Percentiles rank a stretch among this genome's conserved stretches.
These are phyloP conservation scores for Cryptosula pallasiana DNA, from an alignment of 2,888 invertebrate species.

Conservation along the genomic window DNA sequence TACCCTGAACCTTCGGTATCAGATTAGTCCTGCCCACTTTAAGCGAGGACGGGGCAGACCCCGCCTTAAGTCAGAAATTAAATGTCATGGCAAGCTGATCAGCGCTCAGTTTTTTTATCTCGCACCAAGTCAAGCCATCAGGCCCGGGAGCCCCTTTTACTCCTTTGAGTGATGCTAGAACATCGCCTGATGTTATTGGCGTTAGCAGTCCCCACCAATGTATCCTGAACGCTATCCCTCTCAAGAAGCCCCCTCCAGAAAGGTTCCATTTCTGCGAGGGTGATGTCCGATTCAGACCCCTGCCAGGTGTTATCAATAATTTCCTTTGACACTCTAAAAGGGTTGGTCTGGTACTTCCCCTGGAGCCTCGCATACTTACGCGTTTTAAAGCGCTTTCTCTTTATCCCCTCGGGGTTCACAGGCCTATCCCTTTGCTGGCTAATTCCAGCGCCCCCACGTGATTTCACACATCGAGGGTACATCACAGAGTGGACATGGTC, in stretches of 20 bases:
- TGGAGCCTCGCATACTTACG: neutral
- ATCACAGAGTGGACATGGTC: neutral
- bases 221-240: neutral
- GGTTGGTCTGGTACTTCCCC: neutral
- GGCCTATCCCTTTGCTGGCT: neutral
- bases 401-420: neutral
- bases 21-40: neutral
- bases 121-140: neutral
- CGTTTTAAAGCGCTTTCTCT: neutral
- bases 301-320: neutral
- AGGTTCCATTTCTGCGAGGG: neutral
- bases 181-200: neutral
- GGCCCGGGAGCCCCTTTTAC: neutral
- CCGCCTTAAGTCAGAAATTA: neutral
- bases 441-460: too few relatives aligned
- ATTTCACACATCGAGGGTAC: neutral
- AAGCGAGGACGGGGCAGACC: neutral
- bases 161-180: neutral
- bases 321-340: neutral
- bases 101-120: neutral
- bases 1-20: neutral
- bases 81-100: neutral
- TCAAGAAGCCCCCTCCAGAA: neutral
- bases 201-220: neutral
- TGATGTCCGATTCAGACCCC: neutral